These are phyloP conservation scores for Atherinosoma microstoma DNA, from an alignment of 2,797 vertebrate genomes.

Conservation along the genomic window DNA sequence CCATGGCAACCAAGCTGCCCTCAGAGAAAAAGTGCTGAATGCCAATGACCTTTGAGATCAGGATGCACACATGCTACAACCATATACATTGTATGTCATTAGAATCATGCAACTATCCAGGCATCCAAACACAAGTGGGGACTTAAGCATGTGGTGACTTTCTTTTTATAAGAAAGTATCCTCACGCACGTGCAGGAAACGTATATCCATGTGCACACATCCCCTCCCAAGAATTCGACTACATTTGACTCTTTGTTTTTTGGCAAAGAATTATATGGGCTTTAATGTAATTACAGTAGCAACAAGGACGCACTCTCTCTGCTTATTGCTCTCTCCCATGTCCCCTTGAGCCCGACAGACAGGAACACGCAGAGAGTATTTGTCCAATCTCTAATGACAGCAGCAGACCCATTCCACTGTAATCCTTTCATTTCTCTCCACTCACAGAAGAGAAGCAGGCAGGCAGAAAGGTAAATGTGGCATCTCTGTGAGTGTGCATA, in stretches of 20 bases:
- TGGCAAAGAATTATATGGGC: constrained; percentile 72
- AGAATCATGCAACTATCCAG: constrained; percentile 7
- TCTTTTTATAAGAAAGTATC: constrained; percentile 10
- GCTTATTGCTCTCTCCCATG: constrained; percentile 69
- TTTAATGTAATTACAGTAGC: constrained; percentile 83
- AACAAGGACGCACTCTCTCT: constrained; percentile 77
- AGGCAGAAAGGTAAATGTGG: constrained; percentile 33
- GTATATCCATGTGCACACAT: background rate
- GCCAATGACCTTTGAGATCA: constrained; percentile 46
- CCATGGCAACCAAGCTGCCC: constrained; percentile 64
- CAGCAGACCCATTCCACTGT: constrained; percentile 65
- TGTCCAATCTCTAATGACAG: constrained; percentile 80
- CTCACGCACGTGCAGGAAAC: constrained; percentile 8
- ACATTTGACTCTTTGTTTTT: constrained; percentile 46
- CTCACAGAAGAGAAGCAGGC: constrained; percentile 46
- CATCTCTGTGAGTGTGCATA: constrained; percentile 13
- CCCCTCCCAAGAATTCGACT: constrained; percentile 36
- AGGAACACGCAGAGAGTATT: constrained; percentile 69
- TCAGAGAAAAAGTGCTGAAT: constrained; percentile 54
- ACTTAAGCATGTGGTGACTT: constrained; percentile 9
- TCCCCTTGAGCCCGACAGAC: constrained; percentile 71
- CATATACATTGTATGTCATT: constrained; percentile 7
- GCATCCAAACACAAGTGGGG: constrained; percentile 9
- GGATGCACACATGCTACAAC: constrained; percentile 33
- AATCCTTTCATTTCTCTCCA: constrained; percentile 75